Conservation (phyloP, 2,797 vertebrate species). For the Coccyzus lansbergi region DNA sequence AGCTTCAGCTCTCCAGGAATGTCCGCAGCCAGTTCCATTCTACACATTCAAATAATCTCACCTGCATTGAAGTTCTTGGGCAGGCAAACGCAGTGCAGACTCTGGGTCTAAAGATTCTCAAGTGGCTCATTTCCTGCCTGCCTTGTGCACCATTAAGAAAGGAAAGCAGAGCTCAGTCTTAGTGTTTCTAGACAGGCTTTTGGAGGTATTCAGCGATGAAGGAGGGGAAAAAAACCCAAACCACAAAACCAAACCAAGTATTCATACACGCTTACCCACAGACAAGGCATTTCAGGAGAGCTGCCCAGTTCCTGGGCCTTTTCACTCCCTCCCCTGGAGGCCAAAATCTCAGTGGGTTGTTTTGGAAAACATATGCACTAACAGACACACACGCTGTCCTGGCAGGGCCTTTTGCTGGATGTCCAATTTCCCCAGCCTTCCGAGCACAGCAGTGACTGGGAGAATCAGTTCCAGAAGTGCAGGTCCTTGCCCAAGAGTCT, state of each 20-base stretch:
- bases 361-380: constrained; percentile 29
- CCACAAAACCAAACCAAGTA: constrained; percentile 15
- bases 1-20: background rate
- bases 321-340: constrained; percentile 1
- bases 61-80: background rate
- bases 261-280: background rate
- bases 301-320: background rate
- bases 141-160: background rate
- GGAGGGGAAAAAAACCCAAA: background rate
- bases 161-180: background rate
- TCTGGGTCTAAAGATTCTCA: background rate
- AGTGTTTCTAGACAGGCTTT: constrained; percentile 43
- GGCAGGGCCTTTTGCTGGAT: background rate
- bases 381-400: background rate
- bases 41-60: background rate
- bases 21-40: background rate
- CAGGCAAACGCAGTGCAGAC: background rate
- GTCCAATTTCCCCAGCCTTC: background rate
- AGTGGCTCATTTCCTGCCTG: constrained; percentile 6
- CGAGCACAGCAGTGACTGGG: background rate
- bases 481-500: constrained; percentile 16
- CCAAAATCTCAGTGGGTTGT: background rate
- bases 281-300: constrained; percentile 9
- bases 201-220: constrained; percentile 45
- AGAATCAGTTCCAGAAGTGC: constrained; percentile 22